Conservation (phyloP, 2,888 invertebrate species). For the Drosophila melanosoma region DNA sequence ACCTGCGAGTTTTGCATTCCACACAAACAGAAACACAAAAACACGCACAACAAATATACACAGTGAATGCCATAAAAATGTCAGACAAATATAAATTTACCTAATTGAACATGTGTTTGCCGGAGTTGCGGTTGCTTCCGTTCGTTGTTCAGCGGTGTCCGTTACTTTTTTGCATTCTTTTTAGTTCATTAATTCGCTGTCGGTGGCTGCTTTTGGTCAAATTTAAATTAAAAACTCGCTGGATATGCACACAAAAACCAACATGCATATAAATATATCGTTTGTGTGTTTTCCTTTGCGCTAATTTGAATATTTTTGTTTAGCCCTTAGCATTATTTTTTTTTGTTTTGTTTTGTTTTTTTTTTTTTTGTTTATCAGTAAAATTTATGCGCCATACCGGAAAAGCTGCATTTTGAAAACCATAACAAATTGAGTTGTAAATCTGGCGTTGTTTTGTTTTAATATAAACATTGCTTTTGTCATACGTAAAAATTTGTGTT, state of each 20-base stretch:
- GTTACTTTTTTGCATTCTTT: constrained; percentile 25
- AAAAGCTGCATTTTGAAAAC: constrained; percentile 38
- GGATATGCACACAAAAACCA: constrained; percentile 4
- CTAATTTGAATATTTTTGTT: constrained; percentile 70
- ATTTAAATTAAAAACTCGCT: constrained; percentile 72
- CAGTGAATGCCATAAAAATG: constrained; percentile 48
- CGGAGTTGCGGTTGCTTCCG: constrained; percentile 27
- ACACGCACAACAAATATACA: constrained; percentile 32
- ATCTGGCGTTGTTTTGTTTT: constrained; percentile 50
- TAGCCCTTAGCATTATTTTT: constrained; percentile 4
- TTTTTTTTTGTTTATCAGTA: constrained; percentile 25
- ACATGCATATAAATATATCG: constrained; percentile 9
- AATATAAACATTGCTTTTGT: constrained; percentile 57
- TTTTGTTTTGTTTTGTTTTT: no score
- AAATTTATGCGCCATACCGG: constrained; percentile 62
- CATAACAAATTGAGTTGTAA: constrained; percentile 63
- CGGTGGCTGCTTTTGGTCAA: constrained; percentile 47
- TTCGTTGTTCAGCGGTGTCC: constrained; percentile 18
- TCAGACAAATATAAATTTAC: constrained; percentile 49
- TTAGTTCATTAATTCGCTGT: constrained; percentile 71
- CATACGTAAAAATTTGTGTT: neutral
- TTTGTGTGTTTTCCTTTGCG: constrained; percentile 13
- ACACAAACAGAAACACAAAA: constrained; percentile 1
- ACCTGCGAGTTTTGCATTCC: constrained; percentile 41
- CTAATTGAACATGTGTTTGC: constrained; percentile 74